These are phyloP conservation scores for Bellardia pandia DNA, from an alignment of 2,888 invertebrate species.

Conservation along the genomic window DNA sequence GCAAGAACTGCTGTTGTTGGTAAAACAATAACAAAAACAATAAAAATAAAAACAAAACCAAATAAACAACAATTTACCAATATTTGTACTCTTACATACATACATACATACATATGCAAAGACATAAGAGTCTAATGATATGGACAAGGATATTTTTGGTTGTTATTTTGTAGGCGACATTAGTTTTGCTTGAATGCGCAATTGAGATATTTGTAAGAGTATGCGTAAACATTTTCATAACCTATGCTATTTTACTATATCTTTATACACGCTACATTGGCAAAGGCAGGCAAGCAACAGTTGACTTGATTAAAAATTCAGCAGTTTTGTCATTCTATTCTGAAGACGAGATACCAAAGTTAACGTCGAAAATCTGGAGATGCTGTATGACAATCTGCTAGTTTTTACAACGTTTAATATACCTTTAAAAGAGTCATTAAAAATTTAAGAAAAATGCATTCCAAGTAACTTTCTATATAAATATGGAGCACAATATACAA, in stretches of 20 bases:
- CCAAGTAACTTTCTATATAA: too few relatives aligned
- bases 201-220: slow-evolving; percentile 69
- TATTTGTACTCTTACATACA: not conserved
- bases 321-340: too few relatives aligned
- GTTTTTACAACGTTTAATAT: too few relatives aligned
- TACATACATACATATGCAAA: not conserved
- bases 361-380: too few relatives aligned
- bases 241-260: not conserved
- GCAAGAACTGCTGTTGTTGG: slow-evolving; percentile 29
- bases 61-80: slow-evolving; percentile 31
- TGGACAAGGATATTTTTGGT: slow-evolving; percentile 36
- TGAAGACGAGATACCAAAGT: too few relatives aligned
- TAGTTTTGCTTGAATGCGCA: slow-evolving; percentile 74
- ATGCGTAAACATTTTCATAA: slow-evolving; percentile 52
- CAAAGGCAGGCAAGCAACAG: not conserved
- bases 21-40: slow-evolving; percentile 9
- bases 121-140: slow-evolving; percentile 17
- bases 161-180: slow-evolving; percentile 60
- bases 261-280: not conserved
- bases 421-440: too few relatives aligned
- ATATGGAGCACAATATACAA: too few relatives aligned
- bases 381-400: too few relatives aligned
- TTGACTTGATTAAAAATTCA: not conserved
- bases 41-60: not conserved
- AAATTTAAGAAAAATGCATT: too few relatives aligned